Evolutionary conservation across 1,140 invertebrate genomes (phyloP), one percentile per base, ranked within the genome.

Genomic region (Lepidurus couesii): DNA sequence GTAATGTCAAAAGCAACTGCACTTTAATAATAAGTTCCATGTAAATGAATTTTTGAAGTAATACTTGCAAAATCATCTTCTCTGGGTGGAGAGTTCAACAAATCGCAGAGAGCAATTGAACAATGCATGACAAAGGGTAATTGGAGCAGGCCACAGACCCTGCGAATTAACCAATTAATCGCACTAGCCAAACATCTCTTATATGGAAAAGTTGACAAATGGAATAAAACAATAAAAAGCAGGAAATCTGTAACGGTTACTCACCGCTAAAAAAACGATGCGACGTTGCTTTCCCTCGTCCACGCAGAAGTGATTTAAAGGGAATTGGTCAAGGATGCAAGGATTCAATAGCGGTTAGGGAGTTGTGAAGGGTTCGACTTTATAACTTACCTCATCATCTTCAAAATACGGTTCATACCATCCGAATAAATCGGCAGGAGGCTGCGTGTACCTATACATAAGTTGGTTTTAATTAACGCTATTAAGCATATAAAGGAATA

Each of bases 391-490:
- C 89, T 98, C 96, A 83, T 95, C 92, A 86, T 98, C 96, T 84
- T 97, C 95, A 79, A 99, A 87, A 87, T 98, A 99, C 16, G 93
- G 91, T 83, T 94, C 95, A 86, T 95, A 98, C 98, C 98, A 99
- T 83, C 94, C 92, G 88, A 96, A 97, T 76, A 99, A 87, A 85
- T 98, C 95, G 73, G 90, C 90, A 6, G 98, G 98, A 42, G 96
- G 96, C 85, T 99, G 96, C 13, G 96, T 98, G 84, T 96, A 99
- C 84, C 97, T 93, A 83, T 88, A 80, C 81, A 80, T 21, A 4
- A 1, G 8, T n/a, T 13, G 9, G 26, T 53, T 21, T n/a, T 42
- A 47, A 42, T 43, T 44, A n/a, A 42, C 8, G 10, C 47, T 0
- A 7, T n/a, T 76, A n/a, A 77, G 9, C 11, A n/a, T 13, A 42